These are phyloP conservation scores for Drosophila mojavensis DNA, from an alignment of 1,140 invertebrate genomes.

Conservation along the genomic window DNA sequence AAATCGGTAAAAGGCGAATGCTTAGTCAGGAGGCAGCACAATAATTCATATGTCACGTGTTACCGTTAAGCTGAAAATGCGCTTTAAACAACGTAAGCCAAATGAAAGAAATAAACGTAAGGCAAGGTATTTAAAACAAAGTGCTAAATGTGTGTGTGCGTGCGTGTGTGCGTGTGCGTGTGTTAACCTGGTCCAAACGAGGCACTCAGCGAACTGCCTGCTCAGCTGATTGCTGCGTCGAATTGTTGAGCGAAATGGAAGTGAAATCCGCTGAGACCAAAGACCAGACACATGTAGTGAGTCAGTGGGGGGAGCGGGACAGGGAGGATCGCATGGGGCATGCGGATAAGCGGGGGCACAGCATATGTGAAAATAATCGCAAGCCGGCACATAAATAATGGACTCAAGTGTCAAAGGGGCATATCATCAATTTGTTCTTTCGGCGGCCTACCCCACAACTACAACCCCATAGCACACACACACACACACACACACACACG, in stretches of 20 bases:
- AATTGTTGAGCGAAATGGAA: slow-evolving; percentile 67
- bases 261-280: slow-evolving; percentile 58
- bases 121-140: slow-evolving; percentile 54
- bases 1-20: slow-evolving; percentile 41
- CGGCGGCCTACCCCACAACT: slow-evolving; percentile 36
- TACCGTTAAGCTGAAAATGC: slow-evolving; percentile 71
- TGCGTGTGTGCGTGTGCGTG: not conserved
- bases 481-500: slow-evolving; percentile 1
- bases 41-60: slow-evolving; percentile 66
- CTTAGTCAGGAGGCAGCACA: slow-evolving; percentile 53
- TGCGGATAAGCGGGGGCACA: not conserved
- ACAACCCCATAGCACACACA: slow-evolving; percentile 11
- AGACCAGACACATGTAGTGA: slow-evolving; percentile 29
- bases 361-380: slow-evolving; percentile 78
- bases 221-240: slow-evolving; percentile 53
- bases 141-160: slow-evolving; percentile 1
- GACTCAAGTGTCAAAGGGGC: slow-evolving; percentile 80
- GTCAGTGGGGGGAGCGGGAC: slow-evolving; percentile 28
- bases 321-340: not conserved
- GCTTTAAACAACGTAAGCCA: slow-evolving; percentile 57
- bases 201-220: slow-evolving; percentile 53
- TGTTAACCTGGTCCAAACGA: slow-evolving; percentile 29
- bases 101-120: slow-evolving; percentile 29
- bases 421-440: slow-evolving; percentile 79
- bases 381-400: slow-evolving; percentile 79